Percentiles rank a stretch among this genome's conserved stretches.
These are phyloP conservation scores for Strongylocentrotus purpuratus DNA, from an alignment of 35 echinoderm and acorn worm species.

Conservation along the genomic window DNA sequence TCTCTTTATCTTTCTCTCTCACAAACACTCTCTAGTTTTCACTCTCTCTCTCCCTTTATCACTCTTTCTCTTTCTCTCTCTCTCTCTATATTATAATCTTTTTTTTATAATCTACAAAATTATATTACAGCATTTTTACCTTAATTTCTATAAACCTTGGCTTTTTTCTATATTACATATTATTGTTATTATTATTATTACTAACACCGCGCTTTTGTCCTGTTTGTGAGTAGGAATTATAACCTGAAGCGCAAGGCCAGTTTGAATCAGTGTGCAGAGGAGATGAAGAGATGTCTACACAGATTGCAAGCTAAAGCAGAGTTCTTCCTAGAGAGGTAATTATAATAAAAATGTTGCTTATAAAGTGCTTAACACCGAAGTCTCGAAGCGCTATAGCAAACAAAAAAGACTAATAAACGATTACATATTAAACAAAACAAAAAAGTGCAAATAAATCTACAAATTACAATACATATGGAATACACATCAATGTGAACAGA, in stretches of 20 bases:
- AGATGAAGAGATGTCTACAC: background rate
- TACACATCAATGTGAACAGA: too few relatives aligned
- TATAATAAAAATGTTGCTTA: too few relatives aligned
- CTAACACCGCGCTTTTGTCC: too few relatives aligned
- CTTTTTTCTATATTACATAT: too few relatives aligned
- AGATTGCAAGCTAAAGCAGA: background rate
- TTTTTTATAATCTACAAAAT: background rate
- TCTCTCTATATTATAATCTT: background rate
- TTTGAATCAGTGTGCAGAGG: background rate
- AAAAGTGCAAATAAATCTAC: too few relatives aligned
- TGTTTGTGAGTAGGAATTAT: background rate
- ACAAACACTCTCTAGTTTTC: too few relatives aligned
- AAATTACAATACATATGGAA: too few relatives aligned
- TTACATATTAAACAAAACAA: background rate
- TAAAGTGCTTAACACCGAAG: too few relatives aligned
- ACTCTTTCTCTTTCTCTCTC: background rate
- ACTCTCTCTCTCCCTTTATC: background rate
- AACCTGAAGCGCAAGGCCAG: background rate
- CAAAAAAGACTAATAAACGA: background rate
- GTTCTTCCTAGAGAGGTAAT: background rate
- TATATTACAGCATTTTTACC: too few relatives aligned
- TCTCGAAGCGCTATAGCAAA: too few relatives aligned
- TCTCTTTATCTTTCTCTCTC: background rate
- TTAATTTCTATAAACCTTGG: too few relatives aligned
- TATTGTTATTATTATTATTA: too few relatives aligned